Evolutionary conservation across 2,113 vertebrate genomes (phyloP).

Genomic region (Phrynosoma blainvillii): DNA sequence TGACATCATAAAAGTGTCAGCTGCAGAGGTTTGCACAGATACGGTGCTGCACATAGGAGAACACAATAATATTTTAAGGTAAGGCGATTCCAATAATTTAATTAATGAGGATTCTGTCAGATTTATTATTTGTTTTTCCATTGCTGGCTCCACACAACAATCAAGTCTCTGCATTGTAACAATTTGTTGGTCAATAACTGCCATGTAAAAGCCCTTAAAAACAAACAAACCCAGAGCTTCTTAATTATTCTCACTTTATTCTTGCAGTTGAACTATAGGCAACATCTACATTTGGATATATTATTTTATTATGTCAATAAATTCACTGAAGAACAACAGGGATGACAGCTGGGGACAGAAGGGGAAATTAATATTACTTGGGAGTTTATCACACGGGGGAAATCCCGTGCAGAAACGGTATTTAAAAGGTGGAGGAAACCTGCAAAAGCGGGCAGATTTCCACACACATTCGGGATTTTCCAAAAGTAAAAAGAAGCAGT

Average conservation of each 20-base stretch:
- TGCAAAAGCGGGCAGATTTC: too few species aligned
- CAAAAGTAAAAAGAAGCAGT: too few species aligned
- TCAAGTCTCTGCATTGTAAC: background rate
- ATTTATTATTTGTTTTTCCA: slow-evolving; percentile 22
- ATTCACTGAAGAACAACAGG: background rate
- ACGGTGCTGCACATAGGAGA: background rate
- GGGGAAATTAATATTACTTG: background rate
- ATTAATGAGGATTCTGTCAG: slow-evolving; percentile 10
- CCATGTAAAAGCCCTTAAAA: background rate
- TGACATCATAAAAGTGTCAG: background rate
- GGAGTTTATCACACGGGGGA: too few species aligned
- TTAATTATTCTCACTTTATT: background rate
- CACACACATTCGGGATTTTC: too few species aligned
- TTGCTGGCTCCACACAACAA: slow-evolving; percentile 12
- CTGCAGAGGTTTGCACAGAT: background rate
- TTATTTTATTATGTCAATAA: slow-evolving; percentile 9
- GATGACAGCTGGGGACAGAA: background rate
- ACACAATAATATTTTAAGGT: background rate
- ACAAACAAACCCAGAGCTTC: background rate
- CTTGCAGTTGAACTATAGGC: background rate
- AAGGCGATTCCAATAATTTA: background rate
- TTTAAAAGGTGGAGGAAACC: too few species aligned
- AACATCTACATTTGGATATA: background rate
- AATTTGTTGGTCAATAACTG: slow-evolving; percentile 3
- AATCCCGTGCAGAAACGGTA: too few species aligned